Conservation (phyloP, 2,113 vertebrate species). For the Syngnathus typhle region DNA sequence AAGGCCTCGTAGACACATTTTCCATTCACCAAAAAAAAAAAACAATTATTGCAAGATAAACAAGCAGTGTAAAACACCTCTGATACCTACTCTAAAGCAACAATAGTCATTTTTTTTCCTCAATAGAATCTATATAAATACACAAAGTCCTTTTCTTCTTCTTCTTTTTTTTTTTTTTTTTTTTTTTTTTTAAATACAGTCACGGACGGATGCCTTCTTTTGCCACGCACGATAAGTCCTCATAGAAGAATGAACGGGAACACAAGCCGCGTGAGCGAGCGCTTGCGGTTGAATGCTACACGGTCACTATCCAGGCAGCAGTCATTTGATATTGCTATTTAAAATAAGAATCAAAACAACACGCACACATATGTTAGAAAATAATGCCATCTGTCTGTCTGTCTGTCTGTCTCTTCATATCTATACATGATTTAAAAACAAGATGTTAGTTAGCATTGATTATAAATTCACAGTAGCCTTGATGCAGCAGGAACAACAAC, state of each 20-base stretch:
- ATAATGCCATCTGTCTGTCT: conserved; percentile 42
- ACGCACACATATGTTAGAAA: conserved; percentile 50
- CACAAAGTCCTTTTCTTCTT: conserved; percentile 71
- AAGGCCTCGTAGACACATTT: conserved; percentile 72
- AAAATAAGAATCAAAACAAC: conserved; percentile 51
- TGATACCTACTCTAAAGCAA: conserved; percentile 77
- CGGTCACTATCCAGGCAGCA: conserved; percentile 67
- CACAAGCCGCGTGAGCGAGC: conserved; percentile 55
- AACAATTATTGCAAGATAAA: conserved; percentile 81
- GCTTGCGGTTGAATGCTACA: conserved; percentile 71
- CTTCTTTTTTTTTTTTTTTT: conserved; percentile 10
- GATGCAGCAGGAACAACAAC: conserved; percentile 82
- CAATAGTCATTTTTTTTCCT: conserved; percentile 71
- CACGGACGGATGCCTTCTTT: conserved; percentile 67
- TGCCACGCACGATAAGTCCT: conserved; percentile 59
- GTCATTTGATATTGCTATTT: conserved; percentile 73
- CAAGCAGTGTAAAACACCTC: conserved; percentile 78
- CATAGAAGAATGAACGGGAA: conserved; percentile 57
- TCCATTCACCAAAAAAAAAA: conserved; percentile 71
- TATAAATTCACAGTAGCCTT: conserved; percentile 93
- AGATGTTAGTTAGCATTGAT: conserved; percentile 67
- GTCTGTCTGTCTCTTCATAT: conserved; percentile 34
- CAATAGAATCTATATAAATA: conserved; percentile 84
- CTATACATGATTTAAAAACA: conserved; percentile 62
- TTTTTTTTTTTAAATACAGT: conserved; percentile 58